Conservation (phyloP, 2,797 vertebrate species). For the Alcedo quadribrachys region DNA sequence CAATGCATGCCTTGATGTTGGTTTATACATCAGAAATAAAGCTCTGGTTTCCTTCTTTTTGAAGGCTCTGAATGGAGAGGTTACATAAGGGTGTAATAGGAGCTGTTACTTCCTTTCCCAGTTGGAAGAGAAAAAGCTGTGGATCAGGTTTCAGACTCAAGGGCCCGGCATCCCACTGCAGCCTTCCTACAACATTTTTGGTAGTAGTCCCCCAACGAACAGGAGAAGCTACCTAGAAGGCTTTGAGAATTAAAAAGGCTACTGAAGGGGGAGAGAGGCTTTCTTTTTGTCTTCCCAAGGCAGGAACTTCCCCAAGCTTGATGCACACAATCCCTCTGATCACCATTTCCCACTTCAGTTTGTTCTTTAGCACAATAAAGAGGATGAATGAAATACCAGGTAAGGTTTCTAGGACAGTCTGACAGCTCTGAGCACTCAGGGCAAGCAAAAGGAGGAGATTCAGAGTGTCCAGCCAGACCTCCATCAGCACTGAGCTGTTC, state of each 20-base stretch:
- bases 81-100: slow-evolving; percentile 68
- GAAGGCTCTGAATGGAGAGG: slow-evolving; percentile 47
- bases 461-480: background rate
- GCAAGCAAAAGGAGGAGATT: background rate
- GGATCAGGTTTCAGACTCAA: slow-evolving; percentile 55
- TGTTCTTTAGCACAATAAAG: background rate
- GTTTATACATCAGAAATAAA: slow-evolving; percentile 22
- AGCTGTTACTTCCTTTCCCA: slow-evolving; percentile 63
- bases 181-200: background rate
- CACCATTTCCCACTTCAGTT: slow-evolving; percentile 14
- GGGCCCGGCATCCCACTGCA: background rate
- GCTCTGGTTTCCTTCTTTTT: slow-evolving; percentile 47
- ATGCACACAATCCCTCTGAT: background rate
- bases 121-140: slow-evolving; percentile 43
- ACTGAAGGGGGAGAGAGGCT: background rate
- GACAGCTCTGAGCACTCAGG: background rate
- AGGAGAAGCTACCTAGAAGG: background rate
- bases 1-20: slow-evolving; percentile 19
- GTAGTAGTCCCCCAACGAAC: background rate
- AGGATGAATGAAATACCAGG: background rate
- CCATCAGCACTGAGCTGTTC: background rate
- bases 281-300: background rate
- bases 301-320: slow-evolving; percentile 20
- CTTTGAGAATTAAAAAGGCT: background rate
- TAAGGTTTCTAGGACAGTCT: background rate